These are phyloP conservation scores for Ophion ventricosus DNA, from an alignment of 2,888 invertebrate genomes.

Conservation along the genomic window DNA sequence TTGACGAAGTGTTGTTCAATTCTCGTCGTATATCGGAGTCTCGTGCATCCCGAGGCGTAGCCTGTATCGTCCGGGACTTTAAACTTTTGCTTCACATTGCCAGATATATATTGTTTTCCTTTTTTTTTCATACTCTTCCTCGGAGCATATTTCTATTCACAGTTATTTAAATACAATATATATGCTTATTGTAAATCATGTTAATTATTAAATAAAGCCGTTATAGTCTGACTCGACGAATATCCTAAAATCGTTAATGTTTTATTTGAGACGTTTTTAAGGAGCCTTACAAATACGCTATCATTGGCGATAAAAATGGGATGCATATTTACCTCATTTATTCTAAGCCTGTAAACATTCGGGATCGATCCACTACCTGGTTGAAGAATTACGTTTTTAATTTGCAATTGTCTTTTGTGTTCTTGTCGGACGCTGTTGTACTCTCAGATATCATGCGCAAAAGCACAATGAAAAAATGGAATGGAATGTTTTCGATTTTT, in stretches of 20 bases:
- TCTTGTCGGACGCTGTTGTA: too few species aligned
- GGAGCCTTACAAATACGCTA: neutral
- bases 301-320: too few species aligned
- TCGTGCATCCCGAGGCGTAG: constrained; percentile 40
- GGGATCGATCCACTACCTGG: too few species aligned
- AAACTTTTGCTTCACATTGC: constrained; percentile 63
- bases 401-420: too few species aligned
- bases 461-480: too few species aligned
- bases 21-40: constrained; percentile 32
- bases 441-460: too few species aligned
- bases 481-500: too few species aligned
- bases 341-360: too few species aligned
- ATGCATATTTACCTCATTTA: too few species aligned
- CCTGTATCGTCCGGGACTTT: constrained; percentile 54
- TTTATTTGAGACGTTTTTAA: neutral
- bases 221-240: constrained; percentile 58
- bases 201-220: constrained; percentile 73
- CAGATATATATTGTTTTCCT: constrained; percentile 24
- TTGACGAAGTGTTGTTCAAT: constrained; percentile 23
- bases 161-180: constrained; percentile 67
- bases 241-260: neutral
- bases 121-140: constrained; percentile 58
- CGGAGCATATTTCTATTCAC: constrained; percentile 67
- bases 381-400: too few species aligned
- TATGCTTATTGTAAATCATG: constrained; percentile 71